phyloP scores from a whole-genome alignment of 2,113 vertebrate genomes.

The Aspiorhynchus laticeps region DNA sequence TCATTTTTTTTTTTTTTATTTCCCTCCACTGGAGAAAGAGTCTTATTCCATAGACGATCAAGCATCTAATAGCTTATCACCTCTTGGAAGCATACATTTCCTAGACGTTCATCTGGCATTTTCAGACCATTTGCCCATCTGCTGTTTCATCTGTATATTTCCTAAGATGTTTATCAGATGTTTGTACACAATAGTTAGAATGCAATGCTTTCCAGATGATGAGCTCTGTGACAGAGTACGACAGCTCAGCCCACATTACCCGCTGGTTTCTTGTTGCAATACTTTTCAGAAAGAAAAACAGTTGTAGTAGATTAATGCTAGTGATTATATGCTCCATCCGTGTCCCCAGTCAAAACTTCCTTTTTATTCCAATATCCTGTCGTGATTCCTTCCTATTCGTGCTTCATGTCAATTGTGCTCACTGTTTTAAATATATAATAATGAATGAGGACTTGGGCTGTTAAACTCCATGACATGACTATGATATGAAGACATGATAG shows the following conservation, averaged over 20 bases:
- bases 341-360: neutral
- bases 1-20: neutral
- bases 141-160: slow-evolving; percentile 1
- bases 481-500: neutral
- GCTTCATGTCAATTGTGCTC: slow-evolving; percentile 46
- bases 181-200: slow-evolving; percentile 32
- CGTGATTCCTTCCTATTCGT: neutral
- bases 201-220: slow-evolving; percentile 22
- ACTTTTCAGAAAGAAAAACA: neutral
- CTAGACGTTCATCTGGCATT: neutral
- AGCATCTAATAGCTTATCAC: neutral
- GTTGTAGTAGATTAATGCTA: neutral
- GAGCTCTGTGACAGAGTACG: slow-evolving; percentile 1
- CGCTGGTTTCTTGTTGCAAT: neutral
- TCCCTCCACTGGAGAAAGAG: neutral
- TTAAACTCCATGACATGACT: too few relatives aligned
- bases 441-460: too few relatives aligned
- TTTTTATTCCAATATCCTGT: neutral
- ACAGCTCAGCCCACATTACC: neutral
- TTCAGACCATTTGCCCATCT: neutral
- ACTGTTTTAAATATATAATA: too few relatives aligned
- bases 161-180: slow-evolving; percentile 31
- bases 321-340: neutral
- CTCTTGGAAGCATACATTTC: neutral
- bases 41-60: neutral